phyloP scores from a whole-genome alignment of 2,797 vertebrate species.

The Manis pentadactyla region DNA sequence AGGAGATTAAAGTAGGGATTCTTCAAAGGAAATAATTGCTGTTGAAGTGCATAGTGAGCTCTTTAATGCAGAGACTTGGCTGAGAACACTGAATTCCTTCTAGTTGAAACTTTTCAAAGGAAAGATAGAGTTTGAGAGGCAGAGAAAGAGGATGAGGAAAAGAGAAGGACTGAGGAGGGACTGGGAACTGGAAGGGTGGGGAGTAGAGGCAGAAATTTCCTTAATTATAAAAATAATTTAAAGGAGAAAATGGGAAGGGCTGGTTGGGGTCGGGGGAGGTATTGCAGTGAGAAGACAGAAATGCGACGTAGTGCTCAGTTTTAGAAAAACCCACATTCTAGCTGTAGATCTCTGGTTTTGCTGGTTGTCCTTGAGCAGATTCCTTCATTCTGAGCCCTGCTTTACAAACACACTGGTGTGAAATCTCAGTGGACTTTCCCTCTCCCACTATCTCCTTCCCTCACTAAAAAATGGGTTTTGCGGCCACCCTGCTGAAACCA shows the following conservation, averaged over 20 bases:
- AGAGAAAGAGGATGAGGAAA: not conserved
- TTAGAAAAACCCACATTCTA: not conserved
- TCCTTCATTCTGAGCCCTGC: not conserved
- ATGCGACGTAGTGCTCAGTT: not conserved
- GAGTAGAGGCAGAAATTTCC: not conserved
- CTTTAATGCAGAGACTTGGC: slow-evolving; percentile 45
- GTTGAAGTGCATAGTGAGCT: slow-evolving; percentile 62
- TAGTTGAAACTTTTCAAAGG: slow-evolving; percentile 69
- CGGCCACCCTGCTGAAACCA: not conserved
- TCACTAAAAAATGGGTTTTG: not conserved
- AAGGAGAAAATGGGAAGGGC: not conserved
- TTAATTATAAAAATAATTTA: not conserved
- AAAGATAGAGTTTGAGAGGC: slow-evolving; percentile 13
- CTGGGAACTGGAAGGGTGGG: not conserved
- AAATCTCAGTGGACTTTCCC: not conserved
- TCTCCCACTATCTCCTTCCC: not conserved
- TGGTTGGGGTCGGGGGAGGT: not conserved
- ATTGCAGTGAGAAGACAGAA: not conserved
- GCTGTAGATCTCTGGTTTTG: not conserved
- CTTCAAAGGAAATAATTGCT: slow-evolving; percentile 74
- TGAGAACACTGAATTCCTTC: slow-evolving; percentile 57
- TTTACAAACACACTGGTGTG: not conserved
- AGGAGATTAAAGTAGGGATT: slow-evolving; percentile 69
- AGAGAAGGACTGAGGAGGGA: not conserved
- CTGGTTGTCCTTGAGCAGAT: not conserved